Evolutionary conservation across 2,113 vertebrate species (phyloP).

Genomic region (Mystacornis crossleyi): DNA sequence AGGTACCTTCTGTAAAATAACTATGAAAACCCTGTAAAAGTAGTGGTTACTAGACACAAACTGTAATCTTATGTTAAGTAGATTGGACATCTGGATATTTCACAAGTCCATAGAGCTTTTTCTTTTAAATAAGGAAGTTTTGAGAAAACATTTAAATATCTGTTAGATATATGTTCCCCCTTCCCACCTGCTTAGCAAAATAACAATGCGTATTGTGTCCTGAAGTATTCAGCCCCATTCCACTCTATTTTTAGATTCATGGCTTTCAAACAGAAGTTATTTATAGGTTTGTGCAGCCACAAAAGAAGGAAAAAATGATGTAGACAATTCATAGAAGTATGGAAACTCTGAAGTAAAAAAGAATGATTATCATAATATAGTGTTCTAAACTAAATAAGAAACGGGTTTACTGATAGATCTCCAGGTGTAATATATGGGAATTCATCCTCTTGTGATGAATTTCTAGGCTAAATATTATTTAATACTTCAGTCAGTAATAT

Average conservation of each 20-base stretch:
- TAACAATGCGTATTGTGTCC: neutral
- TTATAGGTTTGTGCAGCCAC: neutral
- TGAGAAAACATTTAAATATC: neutral
- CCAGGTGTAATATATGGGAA: neutral
- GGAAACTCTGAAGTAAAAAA: neutral
- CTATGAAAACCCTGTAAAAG: neutral
- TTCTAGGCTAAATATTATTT: conserved; percentile 10
- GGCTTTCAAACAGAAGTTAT: conserved; percentile 19
- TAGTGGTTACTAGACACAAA: neutral
- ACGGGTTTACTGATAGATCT: neutral
- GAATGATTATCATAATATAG: neutral
- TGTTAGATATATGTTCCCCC: neutral
- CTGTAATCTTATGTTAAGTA: neutral
- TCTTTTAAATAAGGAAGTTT: neutral
- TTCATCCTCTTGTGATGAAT: neutral
- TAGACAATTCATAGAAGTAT: neutral
- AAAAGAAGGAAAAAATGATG: neutral
- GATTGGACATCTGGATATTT: neutral
- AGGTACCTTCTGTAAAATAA: neutral
- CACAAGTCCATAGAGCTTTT: neutral
- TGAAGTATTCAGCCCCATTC: neutral
- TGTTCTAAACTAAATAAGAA: conserved; percentile 4
- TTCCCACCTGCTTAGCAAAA: neutral
- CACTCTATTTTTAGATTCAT: neutral
- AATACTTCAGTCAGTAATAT: neutral